These are phyloP conservation scores for Chloebia gouldiae DNA, from an alignment of 2,113 vertebrate species.

Conservation along the genomic window DNA sequence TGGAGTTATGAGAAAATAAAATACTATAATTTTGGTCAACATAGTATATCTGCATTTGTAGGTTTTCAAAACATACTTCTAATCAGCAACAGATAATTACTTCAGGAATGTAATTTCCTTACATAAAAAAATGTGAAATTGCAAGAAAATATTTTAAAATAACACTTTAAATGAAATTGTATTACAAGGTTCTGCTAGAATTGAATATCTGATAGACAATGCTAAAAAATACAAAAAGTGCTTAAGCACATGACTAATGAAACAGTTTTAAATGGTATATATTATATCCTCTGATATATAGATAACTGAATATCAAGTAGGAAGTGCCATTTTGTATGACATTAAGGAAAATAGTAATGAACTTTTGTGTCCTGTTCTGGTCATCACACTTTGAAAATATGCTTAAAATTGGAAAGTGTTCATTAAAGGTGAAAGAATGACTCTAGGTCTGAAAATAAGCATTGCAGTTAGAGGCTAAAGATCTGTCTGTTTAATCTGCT, in stretches of 20 bases:
- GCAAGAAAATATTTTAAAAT: not conserved
- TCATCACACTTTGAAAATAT: not conserved
- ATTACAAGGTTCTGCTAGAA: not conserved
- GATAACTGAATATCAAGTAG: not conserved
- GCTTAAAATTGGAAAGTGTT: not conserved
- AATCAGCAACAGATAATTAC: not conserved
- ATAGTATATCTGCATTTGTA: not conserved
- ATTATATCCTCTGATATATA: not conserved
- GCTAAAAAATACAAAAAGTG: not conserved
- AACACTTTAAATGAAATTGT: not conserved
- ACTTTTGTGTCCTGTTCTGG: not conserved
- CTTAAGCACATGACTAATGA: not conserved
- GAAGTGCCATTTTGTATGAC: not conserved
- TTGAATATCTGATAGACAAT: not conserved
- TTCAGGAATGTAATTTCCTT: not conserved
- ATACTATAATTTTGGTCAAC: not conserved
- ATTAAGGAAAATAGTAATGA: not conserved
- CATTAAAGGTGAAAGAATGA: not conserved
- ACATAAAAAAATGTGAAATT: not conserved
- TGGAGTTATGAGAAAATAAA: not conserved
- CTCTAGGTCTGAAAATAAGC: not conserved
- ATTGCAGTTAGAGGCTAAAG: not conserved
- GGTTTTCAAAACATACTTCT: not conserved
- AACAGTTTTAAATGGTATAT: not conserved
- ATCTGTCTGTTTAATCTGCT: slow-evolving; percentile 2